These are phyloP conservation scores for Sphyrna mokarran DNA, from an alignment of 2,113 vertebrate genomes.

Conservation along the genomic window DNA sequence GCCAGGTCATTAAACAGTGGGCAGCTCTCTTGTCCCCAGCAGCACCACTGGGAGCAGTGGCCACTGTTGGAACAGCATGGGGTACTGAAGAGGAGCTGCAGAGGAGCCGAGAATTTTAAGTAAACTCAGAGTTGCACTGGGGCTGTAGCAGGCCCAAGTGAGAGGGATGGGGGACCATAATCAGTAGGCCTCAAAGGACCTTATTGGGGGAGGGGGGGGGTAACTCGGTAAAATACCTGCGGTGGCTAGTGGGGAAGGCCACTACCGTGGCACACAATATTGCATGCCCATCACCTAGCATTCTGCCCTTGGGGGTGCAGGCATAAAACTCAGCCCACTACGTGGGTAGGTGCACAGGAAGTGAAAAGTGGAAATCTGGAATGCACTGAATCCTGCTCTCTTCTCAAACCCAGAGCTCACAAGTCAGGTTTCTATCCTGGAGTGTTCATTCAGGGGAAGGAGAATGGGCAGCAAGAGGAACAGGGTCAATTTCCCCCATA, in stretches of 20 bases:
- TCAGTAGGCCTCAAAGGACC: background rate
- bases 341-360: background rate
- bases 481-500: background rate
- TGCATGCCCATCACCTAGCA: background rate
- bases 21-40: background rate
- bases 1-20: no score
- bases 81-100: background rate
- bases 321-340: background rate
- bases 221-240: background rate
- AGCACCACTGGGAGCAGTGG: background rate
- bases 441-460: background rate
- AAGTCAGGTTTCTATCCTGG: background rate
- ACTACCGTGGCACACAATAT: background rate
- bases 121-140: background rate
- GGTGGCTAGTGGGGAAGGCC: background rate
- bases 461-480: background rate
- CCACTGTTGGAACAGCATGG: background rate
- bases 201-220: no score
- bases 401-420: background rate
- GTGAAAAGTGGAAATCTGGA: background rate
- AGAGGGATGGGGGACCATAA: background rate
- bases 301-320: no score
- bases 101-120: background rate
- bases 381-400: background rate
- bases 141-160: background rate